Conservation (phyloP, 2,797 vertebrate species). For the Centroberyx gerrardi region DNA sequence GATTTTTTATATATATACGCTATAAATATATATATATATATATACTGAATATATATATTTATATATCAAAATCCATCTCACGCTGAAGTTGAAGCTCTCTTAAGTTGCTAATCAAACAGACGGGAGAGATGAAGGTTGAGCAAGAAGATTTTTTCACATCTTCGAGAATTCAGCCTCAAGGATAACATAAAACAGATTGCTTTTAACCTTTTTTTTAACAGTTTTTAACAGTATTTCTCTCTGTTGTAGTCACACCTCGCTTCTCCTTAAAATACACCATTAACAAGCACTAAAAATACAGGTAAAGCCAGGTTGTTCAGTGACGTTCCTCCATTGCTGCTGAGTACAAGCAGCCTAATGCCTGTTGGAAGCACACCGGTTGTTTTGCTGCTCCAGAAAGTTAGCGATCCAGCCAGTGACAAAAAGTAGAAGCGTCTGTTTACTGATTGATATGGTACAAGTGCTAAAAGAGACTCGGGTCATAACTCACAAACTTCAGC, state of each 20-base stretch:
- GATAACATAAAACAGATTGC: not conserved
- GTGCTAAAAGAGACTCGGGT: constrained; percentile 23
- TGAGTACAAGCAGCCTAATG: too few species aligned
- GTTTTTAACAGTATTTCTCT: too few species aligned
- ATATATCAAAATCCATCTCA: not conserved
- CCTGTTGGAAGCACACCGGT: not conserved
- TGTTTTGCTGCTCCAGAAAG: not conserved
- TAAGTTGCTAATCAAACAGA: constrained; percentile 1
- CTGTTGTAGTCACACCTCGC: not conserved
- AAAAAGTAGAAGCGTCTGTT: constrained; percentile 8
- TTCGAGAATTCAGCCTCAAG: not conserved
- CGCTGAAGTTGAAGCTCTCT: not conserved
- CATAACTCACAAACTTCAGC: constrained; percentile 69
- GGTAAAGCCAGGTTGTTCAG: too few species aligned
- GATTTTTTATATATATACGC: not conserved
- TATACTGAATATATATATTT: not conserved
- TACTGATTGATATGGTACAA: constrained; percentile 40
- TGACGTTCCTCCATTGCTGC: too few species aligned
- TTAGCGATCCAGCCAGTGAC: constrained; percentile 9
- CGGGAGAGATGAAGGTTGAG: not conserved
- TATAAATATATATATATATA: too few species aligned
- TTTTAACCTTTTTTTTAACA: not conserved
- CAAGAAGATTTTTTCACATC: not conserved
- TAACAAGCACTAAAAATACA: not conserved
- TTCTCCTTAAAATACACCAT: not conserved